Percentiles rank a stretch among this genome's conserved stretches.
phyloP scores from a whole-genome alignment of 2,888 invertebrate genomes.

The Alloscopus bannaensis region DNA sequence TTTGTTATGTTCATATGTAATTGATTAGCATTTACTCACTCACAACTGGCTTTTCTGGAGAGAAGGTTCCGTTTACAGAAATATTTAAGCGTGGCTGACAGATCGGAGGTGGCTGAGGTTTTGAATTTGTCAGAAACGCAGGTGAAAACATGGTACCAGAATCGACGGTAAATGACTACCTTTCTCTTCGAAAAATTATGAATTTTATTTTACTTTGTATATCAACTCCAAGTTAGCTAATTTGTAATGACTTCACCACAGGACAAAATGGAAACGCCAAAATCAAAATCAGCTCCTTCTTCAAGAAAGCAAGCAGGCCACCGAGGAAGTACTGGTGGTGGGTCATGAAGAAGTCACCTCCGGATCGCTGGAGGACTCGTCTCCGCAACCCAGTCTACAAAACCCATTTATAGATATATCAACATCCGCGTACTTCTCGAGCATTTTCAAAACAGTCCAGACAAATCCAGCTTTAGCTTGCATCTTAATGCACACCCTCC shows the following conservation, averaged over 20 bases:
- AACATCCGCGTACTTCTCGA: constrained; percentile 64
- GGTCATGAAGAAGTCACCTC: constrained; percentile 23
- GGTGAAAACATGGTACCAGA: constrained; percentile 97
- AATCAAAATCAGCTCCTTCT: constrained; percentile 88
- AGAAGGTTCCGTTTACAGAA: constrained; percentile 95
- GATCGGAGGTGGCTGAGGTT: constrained; percentile 94
- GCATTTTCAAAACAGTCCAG: constrained; percentile 66
- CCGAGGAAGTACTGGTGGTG: constrained; percentile 2
- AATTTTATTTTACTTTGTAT: no score
- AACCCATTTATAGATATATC: constrained; percentile 34
- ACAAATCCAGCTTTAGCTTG: constrained; percentile 69
- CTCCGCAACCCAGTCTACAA: constrained; percentile 25
- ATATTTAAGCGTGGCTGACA: constrained; percentile 93
- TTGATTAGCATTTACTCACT: constrained; percentile 93
- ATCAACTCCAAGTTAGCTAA: no score
- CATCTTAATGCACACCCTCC: constrained; percentile 65
- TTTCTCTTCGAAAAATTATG: no score
- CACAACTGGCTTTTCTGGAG: constrained; percentile 93
- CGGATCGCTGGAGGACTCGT: constrained; percentile 10
- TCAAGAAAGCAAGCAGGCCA: constrained; percentile 36
- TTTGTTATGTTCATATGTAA: not conserved
- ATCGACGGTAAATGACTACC: constrained; percentile 84
- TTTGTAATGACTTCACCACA: constrained; percentile 70
- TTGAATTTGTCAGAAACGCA: constrained; percentile 94
- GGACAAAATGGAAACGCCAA: constrained; percentile 78